Conservation (phyloP, 2,888 invertebrate species). For the Helleia helle region DNA sequence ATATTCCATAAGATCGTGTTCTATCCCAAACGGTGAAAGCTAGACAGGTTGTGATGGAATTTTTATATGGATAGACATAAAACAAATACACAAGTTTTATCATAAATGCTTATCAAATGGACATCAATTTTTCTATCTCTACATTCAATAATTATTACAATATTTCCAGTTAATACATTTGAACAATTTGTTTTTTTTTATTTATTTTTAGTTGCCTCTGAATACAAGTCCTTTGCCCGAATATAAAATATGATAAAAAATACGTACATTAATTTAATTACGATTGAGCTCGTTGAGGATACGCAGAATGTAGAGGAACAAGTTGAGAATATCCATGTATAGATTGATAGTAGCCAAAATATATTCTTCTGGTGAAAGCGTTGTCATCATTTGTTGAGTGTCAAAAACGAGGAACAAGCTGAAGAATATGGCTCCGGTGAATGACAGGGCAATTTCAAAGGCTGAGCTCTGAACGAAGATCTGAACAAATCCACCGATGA, state of each 20-base stretch:
- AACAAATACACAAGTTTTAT: too few relatives aligned
- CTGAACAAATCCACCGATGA: conserved; percentile 83
- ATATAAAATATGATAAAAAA: neutral
- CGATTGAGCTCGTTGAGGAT: conserved; percentile 77
- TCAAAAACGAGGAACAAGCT: conserved; percentile 88
- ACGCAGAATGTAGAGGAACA: conserved; percentile 86
- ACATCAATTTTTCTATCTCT: too few relatives aligned
- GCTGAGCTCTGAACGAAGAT: conserved; percentile 81
- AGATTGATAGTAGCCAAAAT: conserved; percentile 89
- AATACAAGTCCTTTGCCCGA: neutral
- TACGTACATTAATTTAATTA: conserved; percentile 39
- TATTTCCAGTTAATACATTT: too few relatives aligned
- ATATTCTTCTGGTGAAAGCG: conserved; percentile 89
- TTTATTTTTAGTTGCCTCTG: neutral
- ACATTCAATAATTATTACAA: too few relatives aligned
- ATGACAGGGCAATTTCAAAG: conserved; percentile 80
- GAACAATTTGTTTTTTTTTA: too few relatives aligned
- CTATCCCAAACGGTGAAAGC: too few relatives aligned
- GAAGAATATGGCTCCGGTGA: conserved; percentile 84
- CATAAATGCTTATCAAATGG: too few relatives aligned
- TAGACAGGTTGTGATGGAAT: too few relatives aligned
- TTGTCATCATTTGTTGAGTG: conserved; percentile 88
- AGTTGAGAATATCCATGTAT: conserved; percentile 90
- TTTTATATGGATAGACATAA: too few relatives aligned
- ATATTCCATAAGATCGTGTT: too few relatives aligned